Conservation (phyloP, 92 coral and sea anemone genomes). For the Micromussa lordhowensis region DNA sequence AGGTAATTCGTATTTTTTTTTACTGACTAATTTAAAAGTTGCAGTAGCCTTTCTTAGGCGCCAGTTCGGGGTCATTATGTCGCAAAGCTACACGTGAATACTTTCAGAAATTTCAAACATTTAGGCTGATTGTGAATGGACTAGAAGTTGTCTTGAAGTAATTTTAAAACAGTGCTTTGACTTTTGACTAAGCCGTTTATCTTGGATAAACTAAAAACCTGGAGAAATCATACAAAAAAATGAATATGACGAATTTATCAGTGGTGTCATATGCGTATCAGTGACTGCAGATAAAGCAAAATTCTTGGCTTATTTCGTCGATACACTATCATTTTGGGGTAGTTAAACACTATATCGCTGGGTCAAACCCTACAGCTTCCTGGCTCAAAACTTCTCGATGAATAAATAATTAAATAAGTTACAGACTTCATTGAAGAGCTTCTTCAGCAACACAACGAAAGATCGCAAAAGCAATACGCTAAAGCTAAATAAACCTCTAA, state of each 20-base stretch:
- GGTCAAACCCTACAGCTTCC: neutral
- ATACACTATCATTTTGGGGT: neutral
- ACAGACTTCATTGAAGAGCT: neutral
- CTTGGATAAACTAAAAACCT: neutral
- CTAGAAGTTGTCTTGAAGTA: neutral
- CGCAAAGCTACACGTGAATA: neutral
- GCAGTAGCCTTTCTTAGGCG: neutral
- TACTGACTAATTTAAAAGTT: neutral
- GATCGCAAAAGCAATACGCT: neutral
- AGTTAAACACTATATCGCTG: neutral
- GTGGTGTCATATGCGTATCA: neutral
- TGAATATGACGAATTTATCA: neutral
- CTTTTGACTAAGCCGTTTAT: neutral
- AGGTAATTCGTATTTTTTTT: conserved; percentile 5
- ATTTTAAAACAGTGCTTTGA: neutral
- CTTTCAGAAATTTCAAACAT: neutral
- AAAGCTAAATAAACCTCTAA: too few relatives aligned
- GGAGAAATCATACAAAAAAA: neutral
- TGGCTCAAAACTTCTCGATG: neutral
- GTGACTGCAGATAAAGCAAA: neutral
- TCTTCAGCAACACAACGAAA: neutral
- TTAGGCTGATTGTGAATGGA: neutral
- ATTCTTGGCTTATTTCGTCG: neutral
- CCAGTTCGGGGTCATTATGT: neutral
- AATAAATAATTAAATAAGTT: neutral